phyloP scores from a whole-genome alignment of 2,797 vertebrate species.

The Spea hammondii region DNA sequence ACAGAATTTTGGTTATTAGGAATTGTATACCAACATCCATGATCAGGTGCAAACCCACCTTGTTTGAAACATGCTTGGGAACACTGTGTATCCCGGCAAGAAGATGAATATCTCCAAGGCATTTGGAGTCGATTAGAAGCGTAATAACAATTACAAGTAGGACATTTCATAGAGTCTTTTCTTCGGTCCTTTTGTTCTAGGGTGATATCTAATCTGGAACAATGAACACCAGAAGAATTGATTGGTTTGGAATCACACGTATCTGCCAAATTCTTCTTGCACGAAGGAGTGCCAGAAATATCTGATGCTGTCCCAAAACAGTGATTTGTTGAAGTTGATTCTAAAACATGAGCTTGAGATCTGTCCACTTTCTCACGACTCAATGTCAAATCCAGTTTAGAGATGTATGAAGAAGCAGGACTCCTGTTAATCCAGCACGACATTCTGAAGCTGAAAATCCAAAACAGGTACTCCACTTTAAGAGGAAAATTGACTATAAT shows the following conservation, averaged over 20 bases:
- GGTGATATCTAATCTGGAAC: constrained; percentile 62
- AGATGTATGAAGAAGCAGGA: constrained; percentile 57
- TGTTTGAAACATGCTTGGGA: constrained; percentile 28
- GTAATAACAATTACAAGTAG: constrained; percentile 26
- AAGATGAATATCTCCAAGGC: constrained; percentile 38
- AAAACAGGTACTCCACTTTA: constrained; percentile 6
- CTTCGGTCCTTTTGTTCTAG: constrained; percentile 53
- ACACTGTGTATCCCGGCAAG: constrained; percentile 26
- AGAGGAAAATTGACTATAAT: not conserved
- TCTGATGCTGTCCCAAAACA: constrained; percentile 53
- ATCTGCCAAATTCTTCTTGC: constrained; percentile 44
- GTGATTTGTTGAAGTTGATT: constrained; percentile 42
- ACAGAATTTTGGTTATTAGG: constrained; percentile 48
- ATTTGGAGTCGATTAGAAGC: constrained; percentile 50
- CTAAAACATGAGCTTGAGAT: constrained; percentile 41
- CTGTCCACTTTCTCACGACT: constrained; percentile 55
- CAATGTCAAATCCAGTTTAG: constrained; percentile 59
- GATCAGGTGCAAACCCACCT: constrained; percentile 26
- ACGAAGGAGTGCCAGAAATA: constrained; percentile 49
- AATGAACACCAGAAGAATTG: constrained; percentile 55
- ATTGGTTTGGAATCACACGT: constrained; percentile 45
- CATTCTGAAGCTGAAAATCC: constrained; percentile 58
- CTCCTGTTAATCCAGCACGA: constrained; percentile 55
- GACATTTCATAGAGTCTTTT: constrained; percentile 42
- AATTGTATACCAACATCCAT: constrained; percentile 47